Conservation (phyloP, 1,140 invertebrate species). For the Andricus grossulariae region DNA sequence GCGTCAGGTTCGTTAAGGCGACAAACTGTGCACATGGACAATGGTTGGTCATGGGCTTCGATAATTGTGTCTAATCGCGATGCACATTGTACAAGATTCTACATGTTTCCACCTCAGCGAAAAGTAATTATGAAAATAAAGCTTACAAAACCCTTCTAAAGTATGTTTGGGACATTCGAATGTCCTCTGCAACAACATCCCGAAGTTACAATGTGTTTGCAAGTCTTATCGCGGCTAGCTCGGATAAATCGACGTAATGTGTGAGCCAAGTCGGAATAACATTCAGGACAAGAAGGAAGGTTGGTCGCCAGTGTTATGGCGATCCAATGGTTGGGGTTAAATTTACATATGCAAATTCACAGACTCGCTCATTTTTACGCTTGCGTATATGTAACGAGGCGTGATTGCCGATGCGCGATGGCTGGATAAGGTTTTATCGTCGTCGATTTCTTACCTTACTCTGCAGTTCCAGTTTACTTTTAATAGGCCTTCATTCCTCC, state of each 20-base stretch:
- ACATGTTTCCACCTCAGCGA: not conserved
- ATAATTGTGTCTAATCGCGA: slow-evolving; percentile 24
- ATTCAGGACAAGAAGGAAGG: slow-evolving; percentile 18
- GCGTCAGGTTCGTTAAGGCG: slow-evolving; percentile 25
- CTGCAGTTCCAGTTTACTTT: too few relatives aligned
- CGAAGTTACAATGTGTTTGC: not conserved
- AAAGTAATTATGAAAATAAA: not conserved
- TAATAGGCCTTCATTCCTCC: too few relatives aligned
- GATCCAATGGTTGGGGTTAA: slow-evolving; percentile 14
- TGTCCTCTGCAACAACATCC: not conserved
- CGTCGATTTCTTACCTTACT: slow-evolving; percentile 17
- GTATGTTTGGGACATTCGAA: not conserved
- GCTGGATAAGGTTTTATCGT: slow-evolving; percentile 42
- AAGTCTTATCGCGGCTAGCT: not conserved
- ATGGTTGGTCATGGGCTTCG: not conserved
- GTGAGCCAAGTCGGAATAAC: slow-evolving; percentile 36
- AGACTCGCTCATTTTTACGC: slow-evolving; percentile 33
- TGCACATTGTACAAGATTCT: not conserved
- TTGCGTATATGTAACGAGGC: slow-evolving; percentile 39
- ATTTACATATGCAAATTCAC: slow-evolving; percentile 56
- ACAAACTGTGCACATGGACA: slow-evolving; percentile 24
- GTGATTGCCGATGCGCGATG: slow-evolving; percentile 30
- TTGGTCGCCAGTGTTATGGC: not conserved
- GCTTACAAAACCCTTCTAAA: not conserved
- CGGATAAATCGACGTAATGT: slow-evolving; percentile 12